Evolutionary conservation across 1,140 invertebrate genomes (phyloP).

Genomic region (Telenomus remus): DNA sequence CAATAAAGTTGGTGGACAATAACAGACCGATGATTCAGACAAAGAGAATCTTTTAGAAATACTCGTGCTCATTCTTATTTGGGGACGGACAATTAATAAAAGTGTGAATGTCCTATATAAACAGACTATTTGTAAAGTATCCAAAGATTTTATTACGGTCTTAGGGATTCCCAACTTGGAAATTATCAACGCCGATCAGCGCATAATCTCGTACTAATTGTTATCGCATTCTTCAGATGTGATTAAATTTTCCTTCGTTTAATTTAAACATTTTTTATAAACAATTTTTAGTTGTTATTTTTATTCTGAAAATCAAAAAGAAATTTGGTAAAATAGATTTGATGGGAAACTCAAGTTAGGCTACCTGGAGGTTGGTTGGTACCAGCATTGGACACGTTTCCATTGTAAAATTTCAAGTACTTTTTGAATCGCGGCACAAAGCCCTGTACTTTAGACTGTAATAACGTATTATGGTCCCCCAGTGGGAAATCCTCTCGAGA

Average conservation of each 20-base stretch:
- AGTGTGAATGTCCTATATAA: conserved; percentile 18
- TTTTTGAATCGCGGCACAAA: conserved; percentile 13
- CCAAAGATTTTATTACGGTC: neutral
- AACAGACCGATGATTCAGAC: neutral
- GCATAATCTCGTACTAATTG: neutral
- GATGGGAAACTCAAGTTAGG: no score
- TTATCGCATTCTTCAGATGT: neutral
- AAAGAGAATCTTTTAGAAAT: neutral
- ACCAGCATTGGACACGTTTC: conserved; percentile 21
- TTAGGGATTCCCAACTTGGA: conserved; percentile 10
- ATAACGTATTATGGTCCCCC: conserved; percentile 21
- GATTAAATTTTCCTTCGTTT: no score
- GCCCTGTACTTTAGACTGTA: conserved; percentile 19
- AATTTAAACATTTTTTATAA: no score
- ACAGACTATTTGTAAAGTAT: conserved; percentile 5
- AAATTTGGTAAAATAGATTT: no score
- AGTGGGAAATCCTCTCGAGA: conserved; percentile 10
- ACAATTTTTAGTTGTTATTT: no score
- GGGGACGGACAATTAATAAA: neutral
- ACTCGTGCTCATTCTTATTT: neutral
- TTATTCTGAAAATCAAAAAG: no score
- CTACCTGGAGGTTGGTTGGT: conserved; percentile 1
- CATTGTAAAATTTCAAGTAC: conserved; percentile 19
- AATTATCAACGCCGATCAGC: neutral
- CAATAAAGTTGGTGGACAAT: no score